A percentile compares a stretch with the other conserved stretches of the same genome.
Conservation (phyloP, 2,888 invertebrate species). For the Strigamia crassipes region DNA sequence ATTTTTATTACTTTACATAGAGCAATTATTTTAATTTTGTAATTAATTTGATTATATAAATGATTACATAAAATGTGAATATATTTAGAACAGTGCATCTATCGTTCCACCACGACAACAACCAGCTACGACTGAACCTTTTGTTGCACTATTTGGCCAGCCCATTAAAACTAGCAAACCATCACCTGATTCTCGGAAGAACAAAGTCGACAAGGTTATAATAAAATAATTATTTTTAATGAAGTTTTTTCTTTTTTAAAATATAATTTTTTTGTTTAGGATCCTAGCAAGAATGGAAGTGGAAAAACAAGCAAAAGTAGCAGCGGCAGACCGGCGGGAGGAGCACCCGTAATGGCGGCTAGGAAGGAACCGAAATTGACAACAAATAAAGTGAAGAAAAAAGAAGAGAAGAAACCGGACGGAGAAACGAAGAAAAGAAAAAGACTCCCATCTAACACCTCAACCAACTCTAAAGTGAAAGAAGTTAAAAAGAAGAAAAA, state of each 20-base stretch:
- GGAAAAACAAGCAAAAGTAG: slow-evolving; percentile 43
- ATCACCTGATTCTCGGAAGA: slow-evolving; percentile 70
- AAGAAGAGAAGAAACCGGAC: slow-evolving; percentile 32
- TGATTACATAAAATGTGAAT: no score
- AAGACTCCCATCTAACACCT: background rate
- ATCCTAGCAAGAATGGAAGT: slow-evolving; percentile 25
- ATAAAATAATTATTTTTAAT: background rate
- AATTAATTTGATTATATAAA: background rate
- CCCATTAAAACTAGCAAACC: slow-evolving; percentile 77
- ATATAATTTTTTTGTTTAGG: background rate
- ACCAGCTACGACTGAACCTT: slow-evolving; percentile 62
- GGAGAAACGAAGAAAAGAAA: slow-evolving; percentile 10
- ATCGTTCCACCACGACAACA: background rate
- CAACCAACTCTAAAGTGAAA: background rate
- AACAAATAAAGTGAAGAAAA: slow-evolving; percentile 31
- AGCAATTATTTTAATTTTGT: no score
- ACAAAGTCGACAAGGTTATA: slow-evolving; percentile 46
- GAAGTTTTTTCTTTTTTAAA: background rate
- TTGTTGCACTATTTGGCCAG: slow-evolving; percentile 80
- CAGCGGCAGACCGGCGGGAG: slow-evolving; percentile 54
- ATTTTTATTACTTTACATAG: no score
- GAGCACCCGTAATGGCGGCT: slow-evolving; percentile 65
- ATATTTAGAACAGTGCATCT: background rate
- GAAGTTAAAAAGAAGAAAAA: slow-evolving; percentile 1
- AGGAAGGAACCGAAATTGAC: slow-evolving; percentile 52